Evolutionary conservation across 2,797 vertebrate genomes (phyloP), one percentile per base, ranked within the genome.

Genomic region (Borostomias antarcticus): DNA sequence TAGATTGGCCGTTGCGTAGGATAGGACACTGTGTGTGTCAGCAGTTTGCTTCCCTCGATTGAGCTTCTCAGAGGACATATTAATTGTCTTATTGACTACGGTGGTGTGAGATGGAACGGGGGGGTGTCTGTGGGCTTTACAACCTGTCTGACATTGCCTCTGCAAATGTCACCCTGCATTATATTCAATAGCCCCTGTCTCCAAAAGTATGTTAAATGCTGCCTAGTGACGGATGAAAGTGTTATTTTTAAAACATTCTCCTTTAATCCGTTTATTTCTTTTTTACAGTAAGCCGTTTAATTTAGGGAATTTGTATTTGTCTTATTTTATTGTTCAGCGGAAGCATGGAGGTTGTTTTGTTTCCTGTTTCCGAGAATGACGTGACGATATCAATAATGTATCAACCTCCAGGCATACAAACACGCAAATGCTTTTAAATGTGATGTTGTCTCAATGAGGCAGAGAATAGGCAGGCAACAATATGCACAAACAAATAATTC

Each of bases 351-450:
- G n/a, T n/a, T n/a, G n/a, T n/a, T n/a, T n/a, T n/a, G n/a, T n/a
- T 70, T 77, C 59, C 79, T 77, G 77, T 81, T 87, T 68, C 85
- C 83, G 89, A 85, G 81, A 86, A 84, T 81, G 74, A 85, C 81
- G 76, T 71, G 67, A 76, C 51, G 75, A 71, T 74, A 76, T 91
- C 15, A 90, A 91, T 88, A 78, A 87, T 91, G 85, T 40, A 93
- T 86, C 35, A 68, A n/a, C 72, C 81, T 82, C 58, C 74, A 85
- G 81, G 81, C 85, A 89, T 82, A 74, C 74, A 80, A 88, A 91
- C 91, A 91, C 86, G 86, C 74, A 89, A 92, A 92, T 84, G 89
- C 92, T 92, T 91, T 92, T 90, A 91, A 88, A 86, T 81, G 65
- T 26, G 32, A 72, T 78, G 80, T 65, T 68, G 74, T 82, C 86